Evolutionary conservation across 2,888 invertebrate species (phyloP).

Genomic region (Celastrina argiolus): DNA sequence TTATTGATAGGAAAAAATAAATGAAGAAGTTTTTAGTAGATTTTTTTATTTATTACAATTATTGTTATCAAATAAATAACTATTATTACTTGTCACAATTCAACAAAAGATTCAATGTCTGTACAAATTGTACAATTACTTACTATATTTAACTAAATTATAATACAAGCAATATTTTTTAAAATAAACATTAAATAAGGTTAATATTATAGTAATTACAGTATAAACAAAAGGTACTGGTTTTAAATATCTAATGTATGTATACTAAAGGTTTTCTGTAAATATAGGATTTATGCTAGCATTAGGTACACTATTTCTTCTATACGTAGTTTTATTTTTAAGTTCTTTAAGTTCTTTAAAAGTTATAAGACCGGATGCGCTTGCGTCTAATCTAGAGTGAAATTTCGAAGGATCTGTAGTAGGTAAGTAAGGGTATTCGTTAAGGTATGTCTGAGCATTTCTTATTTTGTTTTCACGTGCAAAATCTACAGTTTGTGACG

Average conservation of each 20-base stretch:
- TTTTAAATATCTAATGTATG: not conserved
- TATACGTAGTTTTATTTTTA: constrained; percentile 43
- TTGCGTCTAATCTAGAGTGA: constrained; percentile 63
- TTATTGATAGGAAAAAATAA: not conserved
- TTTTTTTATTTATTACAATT: constrained; percentile 23
- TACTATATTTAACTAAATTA: not conserved
- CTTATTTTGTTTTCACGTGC: constrained; percentile 52
- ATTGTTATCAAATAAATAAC: constrained; percentile 59
- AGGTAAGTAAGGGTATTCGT: constrained; percentile 71
- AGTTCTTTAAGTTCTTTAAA: constrained; percentile 54
- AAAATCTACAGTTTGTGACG: constrained; percentile 56
- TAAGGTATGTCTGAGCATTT: constrained; percentile 67
- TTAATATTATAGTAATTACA: constrained; percentile 23
- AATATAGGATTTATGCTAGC: constrained; percentile 62
- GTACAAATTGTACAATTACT: constrained; percentile 65
- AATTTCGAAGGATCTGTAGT: constrained; percentile 71
- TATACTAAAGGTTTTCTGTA: constrained; percentile 47
- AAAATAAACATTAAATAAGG: constrained; percentile 28
- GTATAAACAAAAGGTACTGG: constrained; percentile 21
- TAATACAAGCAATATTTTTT: constrained; percentile 12
- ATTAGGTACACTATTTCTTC: constrained; percentile 71
- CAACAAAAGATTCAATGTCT: constrained; percentile 65
- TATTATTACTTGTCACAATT: constrained; percentile 50
- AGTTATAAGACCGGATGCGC: constrained; percentile 67
- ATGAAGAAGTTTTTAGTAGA: not conserved